A percentile compares a stretch with the other conserved stretches of the same genome.
Evolutionary conservation across 2,113 vertebrate genomes (phyloP).

Genomic region (Poeciliopsis occidentalis): DNA sequence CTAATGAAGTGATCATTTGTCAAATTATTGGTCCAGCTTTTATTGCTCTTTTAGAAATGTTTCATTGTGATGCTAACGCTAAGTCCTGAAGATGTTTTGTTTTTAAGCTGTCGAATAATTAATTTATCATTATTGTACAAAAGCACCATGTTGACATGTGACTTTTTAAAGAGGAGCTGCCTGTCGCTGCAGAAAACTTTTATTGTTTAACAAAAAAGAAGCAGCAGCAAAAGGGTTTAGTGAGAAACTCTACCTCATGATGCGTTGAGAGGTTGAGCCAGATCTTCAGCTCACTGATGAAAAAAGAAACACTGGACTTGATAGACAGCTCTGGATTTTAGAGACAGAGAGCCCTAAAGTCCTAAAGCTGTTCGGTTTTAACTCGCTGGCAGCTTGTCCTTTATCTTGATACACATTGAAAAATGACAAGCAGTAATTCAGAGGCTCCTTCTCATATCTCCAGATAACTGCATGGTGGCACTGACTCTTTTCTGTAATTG

Average conservation of each 20-base stretch:
- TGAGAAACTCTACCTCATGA: background rate
- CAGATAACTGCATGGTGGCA: background rate
- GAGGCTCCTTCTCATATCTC: background rate
- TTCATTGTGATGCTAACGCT: background rate
- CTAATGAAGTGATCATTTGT: background rate
- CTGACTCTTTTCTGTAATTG: background rate
- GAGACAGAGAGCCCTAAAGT: background rate
- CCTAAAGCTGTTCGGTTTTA: constrained; percentile 16
- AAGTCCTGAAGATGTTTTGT: background rate
- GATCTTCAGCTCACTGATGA: background rate
- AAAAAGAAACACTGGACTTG: background rate
- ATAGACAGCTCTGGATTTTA: background rate
- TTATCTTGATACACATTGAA: constrained; percentile 19
- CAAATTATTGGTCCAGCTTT: background rate
- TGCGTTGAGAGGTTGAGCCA: background rate
- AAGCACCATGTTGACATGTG: background rate
- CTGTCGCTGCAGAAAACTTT: background rate
- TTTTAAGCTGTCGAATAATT: background rate
- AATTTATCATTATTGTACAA: background rate
- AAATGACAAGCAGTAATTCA: constrained; percentile 2
- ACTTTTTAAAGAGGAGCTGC: background rate
- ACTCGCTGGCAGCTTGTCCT: background rate
- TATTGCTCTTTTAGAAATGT: background rate
- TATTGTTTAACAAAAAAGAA: background rate
- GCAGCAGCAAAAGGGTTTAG: background rate